Evolutionary conservation across 2,888 invertebrate genomes (phyloP).

Genomic region (Pollenia amentaria): DNA sequence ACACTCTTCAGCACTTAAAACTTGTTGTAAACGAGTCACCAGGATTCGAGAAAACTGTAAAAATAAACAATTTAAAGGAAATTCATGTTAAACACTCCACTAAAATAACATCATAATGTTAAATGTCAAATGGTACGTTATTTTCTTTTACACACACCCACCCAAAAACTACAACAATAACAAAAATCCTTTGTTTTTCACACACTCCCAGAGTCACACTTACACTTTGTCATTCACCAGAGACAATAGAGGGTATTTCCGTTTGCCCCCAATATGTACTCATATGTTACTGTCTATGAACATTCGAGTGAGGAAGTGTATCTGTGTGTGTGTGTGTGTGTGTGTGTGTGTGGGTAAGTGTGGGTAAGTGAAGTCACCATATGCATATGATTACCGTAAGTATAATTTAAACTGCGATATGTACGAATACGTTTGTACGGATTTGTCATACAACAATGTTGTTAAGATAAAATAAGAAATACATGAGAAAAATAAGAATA

Average conservation of each 20-base stretch:
- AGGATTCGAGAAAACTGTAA: background rate
- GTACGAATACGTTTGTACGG: constrained; percentile 20
- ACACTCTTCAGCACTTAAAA: background rate
- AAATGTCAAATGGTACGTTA: constrained; percentile 71
- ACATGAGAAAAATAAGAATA: constrained; percentile 10
- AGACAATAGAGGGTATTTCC: constrained; percentile 33
- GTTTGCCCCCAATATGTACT: constrained; percentile 13
- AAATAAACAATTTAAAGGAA: constrained; percentile 33
- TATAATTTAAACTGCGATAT: constrained; percentile 55
- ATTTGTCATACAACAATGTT: constrained; percentile 56
- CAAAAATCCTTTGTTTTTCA: background rate
- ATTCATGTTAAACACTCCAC: constrained; percentile 65
- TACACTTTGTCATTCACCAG: background rate
- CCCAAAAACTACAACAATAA: constrained; percentile 16
- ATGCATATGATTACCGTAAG: constrained; percentile 66
- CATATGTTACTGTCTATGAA: background rate
- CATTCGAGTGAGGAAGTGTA: background rate
- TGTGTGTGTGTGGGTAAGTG: background rate
- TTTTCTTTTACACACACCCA: constrained; percentile 5
- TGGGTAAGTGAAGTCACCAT: constrained; percentile 29
- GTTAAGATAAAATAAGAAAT: constrained; percentile 40
- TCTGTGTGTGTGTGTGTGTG: background rate
- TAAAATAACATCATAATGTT: constrained; percentile 64
- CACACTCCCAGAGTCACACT: background rate
- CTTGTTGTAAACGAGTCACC: constrained; percentile 17